These are phyloP conservation scores for Phengaris arion DNA, from an alignment of 2,888 invertebrate species.

Conservation along the genomic window DNA sequence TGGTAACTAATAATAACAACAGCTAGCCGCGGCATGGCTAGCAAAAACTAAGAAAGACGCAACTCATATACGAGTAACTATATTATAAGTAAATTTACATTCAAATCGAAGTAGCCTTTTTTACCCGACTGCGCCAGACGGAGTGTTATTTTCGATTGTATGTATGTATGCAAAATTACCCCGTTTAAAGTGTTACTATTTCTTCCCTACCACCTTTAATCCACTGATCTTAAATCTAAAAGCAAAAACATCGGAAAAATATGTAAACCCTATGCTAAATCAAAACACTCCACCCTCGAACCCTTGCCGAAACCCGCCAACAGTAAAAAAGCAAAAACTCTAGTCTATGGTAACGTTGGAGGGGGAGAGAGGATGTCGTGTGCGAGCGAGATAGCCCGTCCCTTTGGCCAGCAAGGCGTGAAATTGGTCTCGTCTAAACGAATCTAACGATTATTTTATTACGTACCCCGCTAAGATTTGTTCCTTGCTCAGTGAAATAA, in stretches of 20 bases:
- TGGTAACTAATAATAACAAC: too few relatives aligned
- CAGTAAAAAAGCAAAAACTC: constrained; percentile 55
- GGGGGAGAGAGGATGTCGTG: constrained; percentile 30
- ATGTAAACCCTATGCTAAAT: not conserved
- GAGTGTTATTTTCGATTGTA: too few relatives aligned
- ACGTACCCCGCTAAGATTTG: constrained; percentile 78
- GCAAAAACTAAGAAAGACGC: too few relatives aligned
- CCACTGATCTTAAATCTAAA: not conserved
- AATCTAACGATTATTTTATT: constrained; percentile 80
- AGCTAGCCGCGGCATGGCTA: too few relatives aligned
- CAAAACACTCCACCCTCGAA: constrained; percentile 31
- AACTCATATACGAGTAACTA: too few relatives aligned
- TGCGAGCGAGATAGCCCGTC: constrained; percentile 53
- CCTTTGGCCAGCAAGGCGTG: constrained; percentile 77
- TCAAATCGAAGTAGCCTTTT: too few relatives aligned
- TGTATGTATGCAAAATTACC: too few relatives aligned
- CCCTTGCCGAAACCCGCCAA: constrained; percentile 58
- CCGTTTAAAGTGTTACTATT: not conserved
- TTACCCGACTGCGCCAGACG: too few relatives aligned
- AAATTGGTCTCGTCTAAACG: constrained; percentile 79
- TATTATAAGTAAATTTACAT: too few relatives aligned
- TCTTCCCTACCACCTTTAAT: not conserved
- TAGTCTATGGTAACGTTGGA: not conserved
- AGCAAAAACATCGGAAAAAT: not conserved
- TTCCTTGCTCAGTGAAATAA: constrained; percentile 80